phyloP scores from a whole-genome alignment of 2,888 invertebrate genomes.

The Drosophila engyochracea region DNA sequence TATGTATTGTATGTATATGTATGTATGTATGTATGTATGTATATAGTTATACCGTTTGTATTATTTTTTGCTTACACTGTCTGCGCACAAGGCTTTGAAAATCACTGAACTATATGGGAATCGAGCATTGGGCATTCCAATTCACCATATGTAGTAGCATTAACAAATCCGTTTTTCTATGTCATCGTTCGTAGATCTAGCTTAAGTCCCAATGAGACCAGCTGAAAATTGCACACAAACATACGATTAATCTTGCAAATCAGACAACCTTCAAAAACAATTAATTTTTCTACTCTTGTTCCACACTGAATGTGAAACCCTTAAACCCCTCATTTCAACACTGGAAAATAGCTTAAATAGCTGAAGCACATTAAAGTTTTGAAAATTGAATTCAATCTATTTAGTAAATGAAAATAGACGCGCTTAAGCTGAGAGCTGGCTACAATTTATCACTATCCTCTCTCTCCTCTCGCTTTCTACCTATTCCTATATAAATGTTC shows the following conservation, averaged over 20 bases:
- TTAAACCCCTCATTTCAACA: neutral
- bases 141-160: conserved; percentile 18
- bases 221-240: conserved; percentile 17
- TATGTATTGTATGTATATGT: conserved; percentile 22
- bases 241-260: neutral
- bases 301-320: neutral
- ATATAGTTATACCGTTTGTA: conserved; percentile 27
- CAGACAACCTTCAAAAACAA: neutral
- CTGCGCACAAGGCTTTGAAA: conserved; percentile 24
- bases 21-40: conserved; percentile 29
- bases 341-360: neutral
- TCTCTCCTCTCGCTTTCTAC: neutral
- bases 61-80: conserved; percentile 31
- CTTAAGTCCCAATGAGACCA: conserved; percentile 24
- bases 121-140: conserved; percentile 10
- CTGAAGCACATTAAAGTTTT: neutral
- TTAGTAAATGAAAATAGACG: neutral
- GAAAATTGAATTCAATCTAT: neutral
- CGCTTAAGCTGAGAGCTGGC: conserved; percentile 2
- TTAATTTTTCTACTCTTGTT: neutral
- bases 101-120: conserved; percentile 23
- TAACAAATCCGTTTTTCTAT: conserved; percentile 29
- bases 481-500: neutral
- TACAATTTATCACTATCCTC: conserved; percentile 9
- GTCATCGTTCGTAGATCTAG: conserved; percentile 29